These are phyloP conservation scores for Nasonia vitripennis DNA, from an alignment of 1,140 invertebrate species.

Conservation along the genomic window DNA sequence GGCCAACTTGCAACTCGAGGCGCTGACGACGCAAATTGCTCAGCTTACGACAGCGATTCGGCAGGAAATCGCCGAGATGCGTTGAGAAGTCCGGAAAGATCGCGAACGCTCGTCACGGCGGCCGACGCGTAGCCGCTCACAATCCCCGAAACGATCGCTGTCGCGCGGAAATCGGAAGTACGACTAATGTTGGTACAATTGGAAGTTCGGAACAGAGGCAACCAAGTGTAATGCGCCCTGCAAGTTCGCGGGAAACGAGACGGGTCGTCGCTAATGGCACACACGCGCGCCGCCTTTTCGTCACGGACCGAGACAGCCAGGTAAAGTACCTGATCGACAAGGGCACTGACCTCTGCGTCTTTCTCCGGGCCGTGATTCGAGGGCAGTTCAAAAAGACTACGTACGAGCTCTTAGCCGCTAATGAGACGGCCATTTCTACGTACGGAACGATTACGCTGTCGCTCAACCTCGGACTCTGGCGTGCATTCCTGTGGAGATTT, in stretches of 20 bases:
- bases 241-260: neutral
- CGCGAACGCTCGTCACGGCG: neutral
- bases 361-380: constrained; percentile 8
- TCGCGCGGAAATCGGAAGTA: neutral
- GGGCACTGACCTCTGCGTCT: constrained; percentile 52
- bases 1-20: no score
- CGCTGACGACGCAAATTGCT: no score
- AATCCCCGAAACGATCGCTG: neutral
- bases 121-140: no score
- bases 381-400: constrained; percentile 31
- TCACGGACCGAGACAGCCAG: constrained; percentile 25
- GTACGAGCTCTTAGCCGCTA: constrained; percentile 57
- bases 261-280: constrained; percentile 31
- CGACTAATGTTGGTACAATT: constrained; percentile 27
- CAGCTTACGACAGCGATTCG: neutral
- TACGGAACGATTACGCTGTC: constrained; percentile 61
- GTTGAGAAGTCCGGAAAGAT: no score
- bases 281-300: constrained; percentile 46
- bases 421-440: constrained; percentile 34
- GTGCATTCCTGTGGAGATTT: constrained; percentile 66
- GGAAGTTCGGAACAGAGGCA: neutral
- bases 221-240: constrained; percentile 36
- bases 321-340: constrained; percentile 50
- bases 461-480: constrained; percentile 63
- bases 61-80: no score